These are phyloP conservation scores for Sphaeramia orbicularis DNA, from an alignment of 2,797 vertebrate species.

Conservation along the genomic window DNA sequence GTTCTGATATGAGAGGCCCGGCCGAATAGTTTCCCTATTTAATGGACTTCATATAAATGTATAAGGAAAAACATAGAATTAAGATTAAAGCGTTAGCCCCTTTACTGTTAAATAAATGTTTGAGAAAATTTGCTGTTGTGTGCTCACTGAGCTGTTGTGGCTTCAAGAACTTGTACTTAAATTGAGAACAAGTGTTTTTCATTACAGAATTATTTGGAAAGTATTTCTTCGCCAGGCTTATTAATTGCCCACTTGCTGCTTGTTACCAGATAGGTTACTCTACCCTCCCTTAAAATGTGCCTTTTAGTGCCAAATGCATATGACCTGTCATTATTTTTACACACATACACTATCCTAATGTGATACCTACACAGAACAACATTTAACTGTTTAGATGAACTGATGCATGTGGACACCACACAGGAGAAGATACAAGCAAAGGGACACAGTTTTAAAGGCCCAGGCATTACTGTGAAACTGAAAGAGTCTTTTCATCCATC, in stretches of 20 bases:
- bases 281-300: conserved; percentile 11
- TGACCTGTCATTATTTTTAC: conserved; percentile 24
- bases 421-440: too few species aligned
- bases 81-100: conserved; percentile 17
- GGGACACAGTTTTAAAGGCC: too few species aligned
- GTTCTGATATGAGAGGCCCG: conserved; percentile 15
- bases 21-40: conserved; percentile 16
- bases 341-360: not conserved
- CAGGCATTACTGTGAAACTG: too few species aligned
- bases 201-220: conserved; percentile 63
- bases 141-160: conserved; percentile 11
- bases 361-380: not conserved
- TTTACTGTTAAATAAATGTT: conserved; percentile 14
- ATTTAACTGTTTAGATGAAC: not conserved
- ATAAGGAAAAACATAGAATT: conserved; percentile 3
- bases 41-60: conserved; percentile 9
- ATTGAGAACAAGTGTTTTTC: conserved; percentile 50
- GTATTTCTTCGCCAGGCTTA: conserved; percentile 48
- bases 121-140: conserved; percentile 12
- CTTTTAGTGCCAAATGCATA: conserved; percentile 23
- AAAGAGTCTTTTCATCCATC: too few species aligned
- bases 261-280: conserved; percentile 29
- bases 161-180: conserved; percentile 36
- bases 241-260: conserved; percentile 52
- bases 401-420: too few species aligned